Evolutionary conservation across 2,888 invertebrate genomes (phyloP), one percentile per base, ranked within the genome.

Genomic region (Aleiodes alternator): DNA sequence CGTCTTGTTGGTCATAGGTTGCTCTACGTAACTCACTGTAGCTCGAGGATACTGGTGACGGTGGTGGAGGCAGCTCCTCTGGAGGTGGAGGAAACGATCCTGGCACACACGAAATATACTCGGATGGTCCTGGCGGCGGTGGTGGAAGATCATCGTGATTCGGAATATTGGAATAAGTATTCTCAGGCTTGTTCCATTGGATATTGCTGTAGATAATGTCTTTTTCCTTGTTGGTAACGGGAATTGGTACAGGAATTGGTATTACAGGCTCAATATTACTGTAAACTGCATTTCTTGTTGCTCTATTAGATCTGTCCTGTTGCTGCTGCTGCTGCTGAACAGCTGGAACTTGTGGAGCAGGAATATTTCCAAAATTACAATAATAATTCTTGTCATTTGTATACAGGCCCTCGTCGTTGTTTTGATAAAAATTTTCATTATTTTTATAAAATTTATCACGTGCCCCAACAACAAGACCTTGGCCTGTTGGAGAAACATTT

Each of bases 1-100:
- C 92, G 23, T 92, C 92, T 0, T 92, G 92, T 80, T 90, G 76
- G 23, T 23, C 23, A 83, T 95, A 93, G 29, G 95, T 96, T 12
- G 97, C 96, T 80, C 96, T 92, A 72, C 95, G 92, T 74, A 97
- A 90, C 90, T 97, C 97, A 85, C 96, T 96, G 84, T 97, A 97
- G 82, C 96, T 96, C 3, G 96, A 97, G 84, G 96, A 96, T 0
- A 97, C 97, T 2, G 97, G 97, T 78, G 96, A 96, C 8, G 96
- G 96, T 6, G 97, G 96, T 23, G 96, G 95, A 74, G 94, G 92
- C 79, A 94, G 91, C 83, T 95, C 95, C 80, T 96, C 95, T 70
- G 92, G 90, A 14, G 90, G 90, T 6, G 91, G 90, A 50, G 90
- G 90, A 78, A 90, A 90, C 38, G 88, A 88, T 51, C 88, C 84